phyloP scores from a whole-genome alignment of 2,888 invertebrate species.

The Tortricodes alternella region DNA sequence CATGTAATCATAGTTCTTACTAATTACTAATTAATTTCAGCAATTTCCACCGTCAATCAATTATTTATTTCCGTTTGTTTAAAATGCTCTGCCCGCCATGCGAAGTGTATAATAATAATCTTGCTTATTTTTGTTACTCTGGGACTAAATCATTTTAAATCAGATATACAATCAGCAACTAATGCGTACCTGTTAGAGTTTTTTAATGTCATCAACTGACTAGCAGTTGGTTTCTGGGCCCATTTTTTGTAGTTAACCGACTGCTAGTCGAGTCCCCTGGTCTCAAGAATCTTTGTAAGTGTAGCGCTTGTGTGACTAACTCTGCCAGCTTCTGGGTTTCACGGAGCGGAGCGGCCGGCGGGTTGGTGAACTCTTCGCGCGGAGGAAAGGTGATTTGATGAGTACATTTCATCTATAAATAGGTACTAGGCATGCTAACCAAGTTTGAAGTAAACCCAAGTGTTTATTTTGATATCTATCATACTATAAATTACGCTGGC shows the following conservation, averaged over 20 bases:
- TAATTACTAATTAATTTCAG: slow-evolving; percentile 10
- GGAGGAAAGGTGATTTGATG: not conserved
- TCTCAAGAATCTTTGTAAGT: slow-evolving; percentile 8
- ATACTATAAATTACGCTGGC: no score
- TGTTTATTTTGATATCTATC: no score
- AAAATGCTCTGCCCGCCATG: slow-evolving; percentile 24
- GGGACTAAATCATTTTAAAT: slow-evolving; percentile 3
- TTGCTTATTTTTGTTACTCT: slow-evolving; percentile 2
- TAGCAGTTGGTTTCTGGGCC: slow-evolving; percentile 19
- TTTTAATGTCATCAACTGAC: not conserved
- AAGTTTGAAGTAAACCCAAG: no score
- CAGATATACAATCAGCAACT: not conserved
- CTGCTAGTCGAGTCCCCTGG: slow-evolving; percentile 14
- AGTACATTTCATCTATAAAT: no score
- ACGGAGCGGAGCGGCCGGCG: not conserved
- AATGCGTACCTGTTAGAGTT: no score
- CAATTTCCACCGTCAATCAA: slow-evolving; percentile 4
- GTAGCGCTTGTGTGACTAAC: slow-evolving; percentile 13
- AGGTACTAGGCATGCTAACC: no score
- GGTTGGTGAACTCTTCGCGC: not conserved
- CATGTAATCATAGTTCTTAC: not conserved
- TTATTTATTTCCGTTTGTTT: not conserved
- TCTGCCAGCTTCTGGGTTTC: slow-evolving; percentile 6
- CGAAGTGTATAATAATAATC: slow-evolving; percentile 14
- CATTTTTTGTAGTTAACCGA: not conserved